phyloP scores from a whole-genome alignment of 2,888 invertebrate species.

The Ecdyonurus torrentis region DNA sequence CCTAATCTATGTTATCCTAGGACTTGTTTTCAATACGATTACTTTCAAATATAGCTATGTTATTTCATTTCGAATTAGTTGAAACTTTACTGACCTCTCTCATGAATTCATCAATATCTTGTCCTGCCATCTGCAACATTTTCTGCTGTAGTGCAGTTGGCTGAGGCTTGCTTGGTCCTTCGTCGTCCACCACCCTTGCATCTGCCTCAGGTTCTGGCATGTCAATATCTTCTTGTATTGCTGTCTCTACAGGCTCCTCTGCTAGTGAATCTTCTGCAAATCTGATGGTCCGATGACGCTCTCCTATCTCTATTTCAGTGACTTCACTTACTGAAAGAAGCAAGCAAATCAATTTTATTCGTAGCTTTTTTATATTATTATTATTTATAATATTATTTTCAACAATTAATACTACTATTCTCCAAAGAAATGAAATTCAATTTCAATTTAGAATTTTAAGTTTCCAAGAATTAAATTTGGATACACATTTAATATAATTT shows the following conservation, averaged over 20 bases:
- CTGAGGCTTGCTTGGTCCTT: constrained; percentile 25
- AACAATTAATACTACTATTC: no score
- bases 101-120: constrained; percentile 85
- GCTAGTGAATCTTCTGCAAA: constrained; percentile 36
- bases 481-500: no score
- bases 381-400: no score
- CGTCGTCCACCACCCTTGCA: constrained; percentile 9
- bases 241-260: constrained; percentile 24
- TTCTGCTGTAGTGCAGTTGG: constrained; percentile 68
- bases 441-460: no score
- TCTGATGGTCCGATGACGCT: constrained; percentile 31
- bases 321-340: no score
- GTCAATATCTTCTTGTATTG: constrained; percentile 22
- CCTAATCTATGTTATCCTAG: no score
- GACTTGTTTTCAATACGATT: not conserved
- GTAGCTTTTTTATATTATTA: no score
- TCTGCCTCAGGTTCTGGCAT: constrained; percentile 13
- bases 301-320: constrained; percentile 18
- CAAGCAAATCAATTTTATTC: no score
- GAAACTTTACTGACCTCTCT: constrained; percentile 36
- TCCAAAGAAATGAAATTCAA: no score
- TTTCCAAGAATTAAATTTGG: no score
- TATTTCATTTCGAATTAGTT: no score
- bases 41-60: not conserved
- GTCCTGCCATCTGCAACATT: constrained; percentile 77